phyloP scores from a whole-genome alignment of 2,888 invertebrate species.

The Pristionchus entomophagus region DNA sequence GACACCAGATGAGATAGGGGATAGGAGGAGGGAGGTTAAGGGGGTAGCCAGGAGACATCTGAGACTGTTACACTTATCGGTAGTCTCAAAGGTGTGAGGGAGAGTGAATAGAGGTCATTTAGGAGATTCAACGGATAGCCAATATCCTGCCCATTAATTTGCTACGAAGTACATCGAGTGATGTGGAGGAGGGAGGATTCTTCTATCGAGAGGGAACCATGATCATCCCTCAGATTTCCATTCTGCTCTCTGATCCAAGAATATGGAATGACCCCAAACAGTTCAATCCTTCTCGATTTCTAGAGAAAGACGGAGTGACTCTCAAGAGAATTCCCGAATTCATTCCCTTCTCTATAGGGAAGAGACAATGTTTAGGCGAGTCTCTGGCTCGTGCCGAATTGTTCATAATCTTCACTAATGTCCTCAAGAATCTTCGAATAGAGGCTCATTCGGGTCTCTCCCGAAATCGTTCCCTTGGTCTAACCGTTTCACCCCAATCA shows the following conservation, averaged over 20 bases:
- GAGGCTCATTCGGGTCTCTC: constrained; percentile 46
- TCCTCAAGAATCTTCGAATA: constrained; percentile 63
- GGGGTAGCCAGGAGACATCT: not conserved
- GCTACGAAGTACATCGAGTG: constrained; percentile 67
- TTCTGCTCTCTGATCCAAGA: constrained; percentile 69
- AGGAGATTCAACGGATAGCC: constrained; percentile 68
- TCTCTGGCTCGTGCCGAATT: constrained; percentile 71
- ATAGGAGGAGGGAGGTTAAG: not conserved
- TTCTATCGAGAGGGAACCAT: constrained; percentile 60
- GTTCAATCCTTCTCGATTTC: constrained; percentile 75
- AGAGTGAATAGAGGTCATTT: constrained; percentile 18
- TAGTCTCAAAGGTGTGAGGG: constrained; percentile 16
- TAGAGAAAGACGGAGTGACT: constrained; percentile 63
- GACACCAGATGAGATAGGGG: not conserved
- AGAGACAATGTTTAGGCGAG: constrained; percentile 74
- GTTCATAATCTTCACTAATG: constrained; percentile 72
- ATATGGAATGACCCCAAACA: constrained; percentile 69
- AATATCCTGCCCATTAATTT: constrained; percentile 76
- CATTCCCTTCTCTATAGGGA: constrained; percentile 72
- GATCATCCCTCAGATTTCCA: constrained; percentile 74
- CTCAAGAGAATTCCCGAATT: constrained; percentile 64
- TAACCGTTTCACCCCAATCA: constrained; percentile 69
- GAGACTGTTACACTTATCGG: constrained; percentile 38
- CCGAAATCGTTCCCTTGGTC: constrained; percentile 64
- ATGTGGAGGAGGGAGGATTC: constrained; percentile 51